Base-by-base conservation (phyloP, 2,797 vertebrate genomes). In the Chaunax sp. region DNA sequence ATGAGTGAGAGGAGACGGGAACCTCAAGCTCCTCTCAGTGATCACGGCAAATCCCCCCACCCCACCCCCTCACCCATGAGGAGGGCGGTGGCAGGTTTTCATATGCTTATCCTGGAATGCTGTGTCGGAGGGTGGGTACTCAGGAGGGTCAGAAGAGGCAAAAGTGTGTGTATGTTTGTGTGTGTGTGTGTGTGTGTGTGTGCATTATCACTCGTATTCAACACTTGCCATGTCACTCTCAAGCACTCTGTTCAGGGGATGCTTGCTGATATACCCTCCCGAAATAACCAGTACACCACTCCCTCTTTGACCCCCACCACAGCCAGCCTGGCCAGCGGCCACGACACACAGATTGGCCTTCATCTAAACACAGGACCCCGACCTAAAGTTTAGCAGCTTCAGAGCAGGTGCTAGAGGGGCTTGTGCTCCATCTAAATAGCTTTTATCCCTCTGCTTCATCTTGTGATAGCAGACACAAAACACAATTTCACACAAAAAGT, bases 201-300 rank as follows among this genome's bases (percentile, higher is more conserved):
- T 77, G 75, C 69, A 77, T 86, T 75, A 77, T 82, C 78, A 51
- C 77, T 75, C 65, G 65, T 73, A 62, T 83, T 85, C 82, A 87
- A 91, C 94, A 95, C 92, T 92, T 94, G 92, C 87, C 92, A 90
- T 94, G 92, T 94, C 94, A 94, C 90, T 93, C 92, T 92, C 77
- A 69, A 60, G 69, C 83, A 75, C 63, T 72, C 77, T 53, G 44
- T 55, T 58, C 46, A 81, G 49, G 68, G 77, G 90, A 89, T 76
- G 71, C 78, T 84, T 90, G 83, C 90, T 92, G 92, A 94, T 93
- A 93, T 77, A 85, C 66, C 18, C 20, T 86, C 94, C 92, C 71
- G 49, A 95, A 92, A 94, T 93, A 94, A 86, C 85, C n/a, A n/a
- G n/a, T 66, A 44, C 43, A 50, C 72, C 69, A 47, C 60, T 72